phyloP scores from a whole-genome alignment of 2,888 invertebrate species.

The Hydropsyche betteni region DNA sequence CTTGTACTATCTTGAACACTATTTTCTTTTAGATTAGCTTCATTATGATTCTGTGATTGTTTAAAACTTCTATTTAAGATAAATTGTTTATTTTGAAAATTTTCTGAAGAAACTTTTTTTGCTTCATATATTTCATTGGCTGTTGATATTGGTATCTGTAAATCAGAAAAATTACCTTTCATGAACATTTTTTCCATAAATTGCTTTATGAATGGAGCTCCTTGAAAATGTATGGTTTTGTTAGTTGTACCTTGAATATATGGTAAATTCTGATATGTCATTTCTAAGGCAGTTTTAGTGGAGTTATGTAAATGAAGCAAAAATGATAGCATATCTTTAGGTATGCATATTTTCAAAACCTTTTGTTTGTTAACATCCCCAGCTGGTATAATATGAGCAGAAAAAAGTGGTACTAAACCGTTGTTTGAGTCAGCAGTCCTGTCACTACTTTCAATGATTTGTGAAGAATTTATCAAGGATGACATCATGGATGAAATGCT shows the following conservation, averaged over 20 bases:
- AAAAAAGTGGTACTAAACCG: conserved; percentile 47
- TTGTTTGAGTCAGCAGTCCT: conserved; percentile 14
- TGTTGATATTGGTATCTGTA: conserved; percentile 44
- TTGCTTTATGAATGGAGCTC: conserved; percentile 42
- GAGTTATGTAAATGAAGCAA: conserved; percentile 46
- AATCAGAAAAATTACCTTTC: conserved; percentile 45
- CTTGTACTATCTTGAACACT: too few species aligned
- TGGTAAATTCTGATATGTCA: conserved; percentile 21
- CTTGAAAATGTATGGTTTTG: conserved; percentile 22
- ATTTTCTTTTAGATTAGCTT: too few species aligned
- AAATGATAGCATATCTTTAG: conserved; percentile 47
- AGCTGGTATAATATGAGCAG: conserved; percentile 48
- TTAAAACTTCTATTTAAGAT: neutral
- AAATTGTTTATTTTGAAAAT: conserved; percentile 3
- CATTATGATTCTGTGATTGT: too few species aligned
- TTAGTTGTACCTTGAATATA: neutral
- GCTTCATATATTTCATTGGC: conserved; percentile 18
- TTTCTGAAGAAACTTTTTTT: neutral
- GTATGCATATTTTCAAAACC: conserved; percentile 48
- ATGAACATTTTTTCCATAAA: conserved; percentile 48
- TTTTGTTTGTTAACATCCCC: conserved; percentile 46
- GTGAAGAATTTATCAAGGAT: conserved; percentile 18
- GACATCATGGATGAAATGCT: conserved; percentile 22
- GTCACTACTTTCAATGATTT: conserved; percentile 13
- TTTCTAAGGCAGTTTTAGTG: conserved; percentile 43